A percentile compares a stretch with the other conserved stretches of the same genome.
These are phyloP conservation scores for Diprion similis DNA, from an alignment of 1,140 invertebrate genomes.

Conservation along the genomic window DNA sequence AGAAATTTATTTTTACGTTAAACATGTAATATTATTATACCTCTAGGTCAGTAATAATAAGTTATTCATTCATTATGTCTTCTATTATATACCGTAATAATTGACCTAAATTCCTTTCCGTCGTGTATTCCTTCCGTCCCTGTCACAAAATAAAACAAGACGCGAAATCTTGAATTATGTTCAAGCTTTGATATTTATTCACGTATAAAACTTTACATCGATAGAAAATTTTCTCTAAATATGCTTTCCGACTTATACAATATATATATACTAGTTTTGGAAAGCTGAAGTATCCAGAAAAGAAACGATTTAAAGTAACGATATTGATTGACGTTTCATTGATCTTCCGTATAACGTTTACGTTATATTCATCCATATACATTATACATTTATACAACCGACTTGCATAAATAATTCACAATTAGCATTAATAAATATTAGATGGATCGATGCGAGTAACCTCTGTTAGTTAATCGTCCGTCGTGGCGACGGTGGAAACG, in stretches of 20 bases:
- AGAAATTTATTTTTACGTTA: background rate
- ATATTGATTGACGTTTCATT: background rate
- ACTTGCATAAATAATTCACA: conserved; percentile 8
- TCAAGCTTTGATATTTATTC: no score
- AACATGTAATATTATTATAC: background rate
- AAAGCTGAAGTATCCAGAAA: conserved; percentile 12
- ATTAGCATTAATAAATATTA: conserved; percentile 7
- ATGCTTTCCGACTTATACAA: no score
- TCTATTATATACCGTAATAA: no score
- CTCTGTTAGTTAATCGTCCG: conserved; percentile 22
- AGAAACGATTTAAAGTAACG: background rate
- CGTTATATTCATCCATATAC: conserved; percentile 31
- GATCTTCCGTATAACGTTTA: conserved; percentile 24
- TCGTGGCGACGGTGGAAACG: conserved; percentile 49
- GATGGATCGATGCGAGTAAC: conserved; percentile 15
- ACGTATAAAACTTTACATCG: no score
- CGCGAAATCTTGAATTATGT: no score
- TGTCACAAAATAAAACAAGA: no score
- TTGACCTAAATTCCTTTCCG: no score
- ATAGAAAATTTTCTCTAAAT: no score
- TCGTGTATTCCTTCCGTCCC: no score
- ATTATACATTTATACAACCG: conserved; percentile 20
- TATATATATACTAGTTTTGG: no score
- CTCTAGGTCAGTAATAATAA: conserved; percentile 8
- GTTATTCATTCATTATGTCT: background rate